A percentile compares a stretch with the other conserved stretches of the same genome.
These are phyloP conservation scores for Sarotherodon lohbergeri DNA, from an alignment of 2,113 vertebrate genomes.

Conservation along the genomic window DNA sequence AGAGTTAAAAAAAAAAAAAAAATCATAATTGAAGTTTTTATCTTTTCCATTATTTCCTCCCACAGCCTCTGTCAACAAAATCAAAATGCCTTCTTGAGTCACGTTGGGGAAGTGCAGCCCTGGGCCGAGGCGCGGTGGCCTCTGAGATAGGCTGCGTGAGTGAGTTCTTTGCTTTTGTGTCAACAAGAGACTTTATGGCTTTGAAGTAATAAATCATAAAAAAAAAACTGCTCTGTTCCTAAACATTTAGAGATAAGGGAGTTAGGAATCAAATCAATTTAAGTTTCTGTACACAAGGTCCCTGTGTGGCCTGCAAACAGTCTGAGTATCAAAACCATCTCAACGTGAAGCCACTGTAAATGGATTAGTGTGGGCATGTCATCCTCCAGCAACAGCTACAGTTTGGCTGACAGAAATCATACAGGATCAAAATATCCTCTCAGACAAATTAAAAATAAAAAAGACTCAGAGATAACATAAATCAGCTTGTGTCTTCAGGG, in stretches of 20 bases:
- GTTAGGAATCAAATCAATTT: constrained; percentile 81
- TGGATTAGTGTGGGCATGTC: constrained; percentile 29
- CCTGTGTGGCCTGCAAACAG: constrained; percentile 68
- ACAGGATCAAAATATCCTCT: neutral
- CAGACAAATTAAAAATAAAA: neutral
- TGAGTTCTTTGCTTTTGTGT: constrained; percentile 64
- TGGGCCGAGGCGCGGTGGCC: constrained; percentile 42
- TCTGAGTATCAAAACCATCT: constrained; percentile 69
- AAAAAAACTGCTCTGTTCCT: constrained; percentile 72
- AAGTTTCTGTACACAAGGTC: constrained; percentile 65
- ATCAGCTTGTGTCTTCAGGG: neutral
- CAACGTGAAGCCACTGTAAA: constrained; percentile 72
- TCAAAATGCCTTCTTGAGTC: constrained; percentile 68
- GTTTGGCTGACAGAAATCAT: constrained; percentile 17
- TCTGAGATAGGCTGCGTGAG: constrained; percentile 49
- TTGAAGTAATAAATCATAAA: constrained; percentile 86
- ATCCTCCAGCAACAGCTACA: neutral
- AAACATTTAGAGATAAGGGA: constrained; percentile 82
- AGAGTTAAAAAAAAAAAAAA: constrained; percentile 47
- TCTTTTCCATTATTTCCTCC: constrained; percentile 71
- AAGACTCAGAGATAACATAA: neutral
- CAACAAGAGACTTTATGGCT: constrained; percentile 74
- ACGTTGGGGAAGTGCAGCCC: constrained; percentile 29
- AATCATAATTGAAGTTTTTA: constrained; percentile 75
- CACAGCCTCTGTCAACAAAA: constrained; percentile 71